phyloP scores from a whole-genome alignment of 2,888 invertebrate genomes.

The Nephrotoma guestfalica region DNA sequence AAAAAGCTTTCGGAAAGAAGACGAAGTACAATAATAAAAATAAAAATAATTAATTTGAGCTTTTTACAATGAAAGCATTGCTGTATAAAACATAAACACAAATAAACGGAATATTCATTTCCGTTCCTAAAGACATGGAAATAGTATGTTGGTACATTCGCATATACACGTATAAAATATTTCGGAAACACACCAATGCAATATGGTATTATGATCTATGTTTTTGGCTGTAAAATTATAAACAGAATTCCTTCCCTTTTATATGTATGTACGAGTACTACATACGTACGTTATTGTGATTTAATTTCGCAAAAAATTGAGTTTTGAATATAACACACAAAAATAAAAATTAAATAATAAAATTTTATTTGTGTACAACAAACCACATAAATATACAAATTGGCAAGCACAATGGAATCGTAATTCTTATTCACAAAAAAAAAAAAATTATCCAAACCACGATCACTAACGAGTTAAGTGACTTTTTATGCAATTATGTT shows the following conservation, averaged over 20 bases:
- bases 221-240: not conserved
- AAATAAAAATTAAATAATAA: not conserved
- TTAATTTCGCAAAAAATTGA: not conserved
- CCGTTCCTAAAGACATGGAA: not conserved
- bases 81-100: not conserved
- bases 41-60: not conserved
- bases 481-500: not conserved
- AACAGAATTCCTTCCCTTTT: not conserved
- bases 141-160: not conserved
- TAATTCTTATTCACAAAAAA: not conserved
- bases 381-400: not conserved
- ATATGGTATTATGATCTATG: not conserved
- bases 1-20: not conserved
- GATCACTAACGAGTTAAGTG: not conserved
- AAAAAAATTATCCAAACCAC: not conserved
- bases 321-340: no score
- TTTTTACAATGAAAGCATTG: not conserved
- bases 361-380: not conserved
- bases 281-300: not conserved
- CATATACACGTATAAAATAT: not conserved
- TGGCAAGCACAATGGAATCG: not conserved
- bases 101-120: not conserved
- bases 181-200: not conserved
- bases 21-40: not conserved
- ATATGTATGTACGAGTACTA: not conserved